phyloP scores from a whole-genome alignment of 2,797 vertebrate genomes.

The Oreortyx pictus region DNA sequence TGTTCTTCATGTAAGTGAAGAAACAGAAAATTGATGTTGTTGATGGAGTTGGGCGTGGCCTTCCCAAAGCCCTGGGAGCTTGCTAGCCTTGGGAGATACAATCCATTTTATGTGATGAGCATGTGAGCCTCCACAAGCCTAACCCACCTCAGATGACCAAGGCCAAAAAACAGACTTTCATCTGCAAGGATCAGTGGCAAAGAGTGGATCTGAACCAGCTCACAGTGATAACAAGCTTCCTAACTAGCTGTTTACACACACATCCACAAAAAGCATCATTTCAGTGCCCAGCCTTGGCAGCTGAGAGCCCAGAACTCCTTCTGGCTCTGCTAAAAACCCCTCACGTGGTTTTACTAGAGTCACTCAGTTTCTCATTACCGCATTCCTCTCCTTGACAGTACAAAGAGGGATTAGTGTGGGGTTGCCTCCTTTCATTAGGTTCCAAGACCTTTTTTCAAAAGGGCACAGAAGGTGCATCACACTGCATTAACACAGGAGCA shows the following conservation, averaged over 20 bases:
- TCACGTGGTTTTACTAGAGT: neutral
- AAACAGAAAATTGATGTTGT: neutral
- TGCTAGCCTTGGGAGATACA: neutral
- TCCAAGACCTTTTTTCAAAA: neutral
- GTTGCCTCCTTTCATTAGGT: slow-evolving; percentile 11
- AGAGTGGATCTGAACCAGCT: fast-evolving
- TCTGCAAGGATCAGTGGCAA: neutral
- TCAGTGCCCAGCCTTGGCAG: neutral
- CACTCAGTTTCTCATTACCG: neutral
- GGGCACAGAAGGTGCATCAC: neutral
- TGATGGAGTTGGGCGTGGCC: neutral
- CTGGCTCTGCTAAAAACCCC: neutral
- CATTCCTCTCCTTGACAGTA: neutral
- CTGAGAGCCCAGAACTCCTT: neutral
- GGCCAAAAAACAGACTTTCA: neutral
- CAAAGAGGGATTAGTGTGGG: neutral
- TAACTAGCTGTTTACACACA: neutral
- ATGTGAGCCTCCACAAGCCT: neutral
- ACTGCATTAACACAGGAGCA: neutral
- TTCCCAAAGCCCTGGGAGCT: neutral
- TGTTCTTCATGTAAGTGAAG: neutral
- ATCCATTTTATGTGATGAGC: neutral
- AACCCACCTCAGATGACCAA: neutral
- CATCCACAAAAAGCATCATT: neutral
- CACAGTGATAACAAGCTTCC: neutral